A percentile compares a stretch with the other conserved stretches of the same genome.
phyloP scores from a whole-genome alignment of 2,113 vertebrate genomes.

The Ibidorhyncha struthersii region DNA sequence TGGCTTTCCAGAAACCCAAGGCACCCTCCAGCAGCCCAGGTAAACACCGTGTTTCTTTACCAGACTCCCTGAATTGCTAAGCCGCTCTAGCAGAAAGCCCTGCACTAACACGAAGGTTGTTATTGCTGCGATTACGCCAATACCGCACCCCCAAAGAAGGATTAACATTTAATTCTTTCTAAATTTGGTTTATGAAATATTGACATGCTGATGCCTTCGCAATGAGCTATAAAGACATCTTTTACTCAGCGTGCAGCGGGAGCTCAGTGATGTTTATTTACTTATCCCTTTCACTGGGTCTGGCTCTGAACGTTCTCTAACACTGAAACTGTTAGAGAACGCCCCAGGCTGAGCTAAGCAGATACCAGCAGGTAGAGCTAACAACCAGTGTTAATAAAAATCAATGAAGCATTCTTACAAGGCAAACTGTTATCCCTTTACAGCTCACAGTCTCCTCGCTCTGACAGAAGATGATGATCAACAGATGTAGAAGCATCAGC shows the following conservation, averaged over 20 bases:
- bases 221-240: background rate
- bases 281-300: background rate
- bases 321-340: background rate
- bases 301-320: background rate
- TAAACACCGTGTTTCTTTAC: background rate
- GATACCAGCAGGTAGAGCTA: constrained; percentile 36
- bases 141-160: background rate
- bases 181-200: background rate
- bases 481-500: constrained; percentile 52
- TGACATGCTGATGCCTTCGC: background rate
- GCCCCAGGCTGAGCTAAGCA: constrained; percentile 17
- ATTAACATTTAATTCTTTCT: background rate
- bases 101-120: background rate
- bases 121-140: background rate
- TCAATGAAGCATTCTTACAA: background rate
- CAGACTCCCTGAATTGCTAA: background rate
- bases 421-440: background rate
- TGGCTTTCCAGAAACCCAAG: background rate
- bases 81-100: background rate
- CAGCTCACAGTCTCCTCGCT: background rate
- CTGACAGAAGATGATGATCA: constrained; percentile 18
- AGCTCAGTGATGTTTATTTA: background rate
- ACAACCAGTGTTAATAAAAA: constrained; percentile 5
- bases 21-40: background rate
- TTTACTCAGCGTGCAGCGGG: background rate